Base-by-base conservation (phyloP, 2,113 vertebrate genomes). In the Sturnira hondurensis region DNA sequence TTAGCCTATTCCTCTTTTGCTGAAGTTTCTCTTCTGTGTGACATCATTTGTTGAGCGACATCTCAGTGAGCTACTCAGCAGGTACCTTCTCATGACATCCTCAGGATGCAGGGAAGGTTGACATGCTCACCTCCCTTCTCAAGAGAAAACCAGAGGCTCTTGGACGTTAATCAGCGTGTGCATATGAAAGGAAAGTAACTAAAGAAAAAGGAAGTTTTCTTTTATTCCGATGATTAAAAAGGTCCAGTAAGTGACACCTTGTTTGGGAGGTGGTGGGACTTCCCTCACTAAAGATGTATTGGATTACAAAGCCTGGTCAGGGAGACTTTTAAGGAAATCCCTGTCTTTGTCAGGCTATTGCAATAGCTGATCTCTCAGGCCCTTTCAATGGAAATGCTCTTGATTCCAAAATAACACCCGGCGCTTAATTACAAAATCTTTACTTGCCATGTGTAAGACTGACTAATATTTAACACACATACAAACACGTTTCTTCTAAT, bases 141-240 rank as follows among this genome's bases (percentile, higher is more conserved):
- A 41, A 76, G 28, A 81, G 52, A 84, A 43, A 82, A 24, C 36
- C 47, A 38, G 50, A 88, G 68, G 78, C 31, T 50, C 83, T 33
- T 61, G 19, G 91, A 91, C 63, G 83, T 89, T 95, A 94, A 95
- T 84, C 84, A 93, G 15, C 28, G 83, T 80, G 73, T 68, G 43
- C 10, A 20, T 28, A 17, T 24, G 52, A 92, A 89, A 7, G 19
- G 17, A 63, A 24, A 43, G 74, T 87, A 24, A 80, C 16, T 22
- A 84, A 73, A 54, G 58, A 83, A 38, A 61, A 92, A 20, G 47
- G 54, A 78, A 22, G 2, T 58, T 94, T 68, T 7, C 22, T 78
- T 91, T 52, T 68, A 73, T 81, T 36, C 15, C 84, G 84, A 77
- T 56, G 86, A 92, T 76, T 92, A 36, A 77, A 82, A 94, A 58